A percentile compares a stretch with the other conserved stretches of the same genome.
These are phyloP conservation scores for Frieseomelitta varia DNA, from an alignment of 1,140 invertebrate genomes.

Conservation along the genomic window DNA sequence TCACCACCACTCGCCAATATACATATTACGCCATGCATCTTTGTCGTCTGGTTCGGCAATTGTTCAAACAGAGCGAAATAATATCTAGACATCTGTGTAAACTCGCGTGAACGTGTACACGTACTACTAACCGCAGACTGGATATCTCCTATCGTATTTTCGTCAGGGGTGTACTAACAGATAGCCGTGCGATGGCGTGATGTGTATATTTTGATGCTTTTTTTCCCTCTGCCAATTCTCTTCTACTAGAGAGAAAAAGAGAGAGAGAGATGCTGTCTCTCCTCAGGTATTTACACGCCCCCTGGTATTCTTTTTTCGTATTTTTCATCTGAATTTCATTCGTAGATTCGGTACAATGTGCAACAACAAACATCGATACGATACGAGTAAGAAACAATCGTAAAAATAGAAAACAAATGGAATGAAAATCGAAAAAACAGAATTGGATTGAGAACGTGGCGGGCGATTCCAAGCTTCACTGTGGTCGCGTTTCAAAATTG, in stretches of 20 bases:
- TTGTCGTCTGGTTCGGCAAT: conserved; percentile 62
- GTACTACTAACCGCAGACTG: conserved; percentile 47
- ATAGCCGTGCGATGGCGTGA: not conserved
- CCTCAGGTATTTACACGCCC: no score
- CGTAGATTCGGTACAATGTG: not conserved
- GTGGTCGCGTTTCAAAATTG: not conserved
- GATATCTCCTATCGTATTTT: conserved; percentile 35
- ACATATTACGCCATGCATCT: conserved; percentile 7
- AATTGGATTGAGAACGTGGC: not conserved
- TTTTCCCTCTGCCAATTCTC: not conserved
- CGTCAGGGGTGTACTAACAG: not conserved
- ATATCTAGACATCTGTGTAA: conserved; percentile 65
- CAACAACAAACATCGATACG: not conserved
- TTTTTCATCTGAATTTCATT: not conserved
- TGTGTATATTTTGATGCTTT: conserved; percentile 12
- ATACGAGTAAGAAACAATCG: not conserved
- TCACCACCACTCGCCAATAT: not conserved
- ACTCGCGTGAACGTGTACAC: conserved; percentile 53
- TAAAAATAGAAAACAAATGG: not conserved
- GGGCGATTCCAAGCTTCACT: not conserved
- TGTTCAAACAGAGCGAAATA: conserved; percentile 68
- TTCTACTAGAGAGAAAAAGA: no score
- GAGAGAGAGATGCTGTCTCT: no score
- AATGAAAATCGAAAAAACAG: not conserved
- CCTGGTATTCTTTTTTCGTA: not conserved